Percentiles rank a stretch among this genome's conserved stretches.
These are phyloP conservation scores for Blastobasis adustella DNA, from an alignment of 2,888 invertebrate species.

Conservation along the genomic window DNA sequence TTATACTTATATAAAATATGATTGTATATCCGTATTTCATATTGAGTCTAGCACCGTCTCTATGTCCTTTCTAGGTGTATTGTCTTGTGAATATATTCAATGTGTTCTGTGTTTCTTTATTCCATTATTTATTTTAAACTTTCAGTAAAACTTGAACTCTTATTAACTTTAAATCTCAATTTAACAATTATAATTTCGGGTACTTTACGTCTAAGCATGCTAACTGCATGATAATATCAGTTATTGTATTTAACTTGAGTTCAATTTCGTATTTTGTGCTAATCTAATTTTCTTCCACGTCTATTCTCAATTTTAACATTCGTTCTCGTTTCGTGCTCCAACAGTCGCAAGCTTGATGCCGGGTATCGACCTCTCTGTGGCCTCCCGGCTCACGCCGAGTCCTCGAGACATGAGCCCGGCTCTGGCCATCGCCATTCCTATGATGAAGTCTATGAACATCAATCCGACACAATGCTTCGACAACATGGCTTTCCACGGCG, in stretches of 20 bases:
- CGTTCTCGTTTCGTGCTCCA: slow-evolving; percentile 10
- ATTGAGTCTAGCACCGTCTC: neutral
- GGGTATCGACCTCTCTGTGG: slow-evolving; percentile 77
- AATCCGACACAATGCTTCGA: slow-evolving; percentile 68
- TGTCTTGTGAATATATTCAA: slow-evolving; percentile 18
- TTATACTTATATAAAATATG: neutral
- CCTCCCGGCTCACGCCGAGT: slow-evolving; percentile 79
- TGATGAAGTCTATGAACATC: slow-evolving; percentile 74
- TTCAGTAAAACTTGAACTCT: neutral
- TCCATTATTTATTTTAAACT: slow-evolving; percentile 3
- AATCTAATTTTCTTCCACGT: slow-evolving; percentile 3
- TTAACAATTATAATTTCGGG: no score
- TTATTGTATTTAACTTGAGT: neutral
- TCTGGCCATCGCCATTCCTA: slow-evolving; percentile 75
- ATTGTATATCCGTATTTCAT: neutral
- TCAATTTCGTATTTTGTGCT: neutral
- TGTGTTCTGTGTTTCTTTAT: slow-evolving; percentile 14
- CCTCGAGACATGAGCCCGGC: slow-evolving; percentile 79
- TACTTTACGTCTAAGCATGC: slow-evolving; percentile 15
- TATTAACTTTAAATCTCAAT: neutral
- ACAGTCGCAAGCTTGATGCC: slow-evolving; percentile 71
- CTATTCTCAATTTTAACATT: slow-evolving; percentile 9
- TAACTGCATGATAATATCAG: slow-evolving; percentile 26
- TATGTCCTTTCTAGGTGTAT: slow-evolving; percentile 11
- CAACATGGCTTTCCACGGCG: slow-evolving; percentile 63